Base-by-base conservation (phyloP, 2,888 invertebrate species). In the Molanna angustata region DNA sequence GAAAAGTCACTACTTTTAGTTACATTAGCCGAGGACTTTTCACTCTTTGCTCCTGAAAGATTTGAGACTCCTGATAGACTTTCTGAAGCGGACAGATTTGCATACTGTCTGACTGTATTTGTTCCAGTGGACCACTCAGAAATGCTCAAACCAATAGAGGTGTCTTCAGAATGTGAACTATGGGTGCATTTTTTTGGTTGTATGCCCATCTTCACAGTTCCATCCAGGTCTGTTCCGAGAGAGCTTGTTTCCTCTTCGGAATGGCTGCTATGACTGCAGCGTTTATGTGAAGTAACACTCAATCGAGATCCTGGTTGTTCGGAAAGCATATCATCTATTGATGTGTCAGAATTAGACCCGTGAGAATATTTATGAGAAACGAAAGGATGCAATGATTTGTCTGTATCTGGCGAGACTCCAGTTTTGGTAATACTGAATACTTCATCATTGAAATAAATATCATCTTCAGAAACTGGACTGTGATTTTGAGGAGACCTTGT, bases 41-140 rank as follows among this genome's bases (percentile, higher is more conserved):
- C 83, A 63, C 82, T 82, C 64, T 82, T 82, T 21, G 74, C 74
- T 48, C 78, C 75, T 0, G 83, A 83, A 11, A 81, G 77, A 14
- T 75, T 82, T 0, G 82, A 82, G 32, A 73, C 72, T 2, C 70
- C 70, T 1, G 74, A 72, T 4, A 81, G 72, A 64, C 83, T 83
- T 64, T 83, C 83, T 7, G 83, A 83, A 20, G 85, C 86, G 0
- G 86, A 86, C 21, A 86, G 74, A 71, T 86, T 87, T 40, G 85
- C 86, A 63, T 86, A 90, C 65, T 90, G 86, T 1, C 86, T 82
- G 1, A 90, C 90, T 0, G 90, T 90, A 61, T 88, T 90, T 0
- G 90, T 90, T 46, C 90, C 90, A 31, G 90, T 90, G 0, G 90
- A 90, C 90, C 90, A 91, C 64, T 92, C 91, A 2, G 90, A 90